Percentiles rank a stretch among this genome's conserved stretches.
These are phyloP conservation scores for Adrianichthys oophorus DNA, from an alignment of 2,797 vertebrate genomes.

Conservation along the genomic window DNA sequence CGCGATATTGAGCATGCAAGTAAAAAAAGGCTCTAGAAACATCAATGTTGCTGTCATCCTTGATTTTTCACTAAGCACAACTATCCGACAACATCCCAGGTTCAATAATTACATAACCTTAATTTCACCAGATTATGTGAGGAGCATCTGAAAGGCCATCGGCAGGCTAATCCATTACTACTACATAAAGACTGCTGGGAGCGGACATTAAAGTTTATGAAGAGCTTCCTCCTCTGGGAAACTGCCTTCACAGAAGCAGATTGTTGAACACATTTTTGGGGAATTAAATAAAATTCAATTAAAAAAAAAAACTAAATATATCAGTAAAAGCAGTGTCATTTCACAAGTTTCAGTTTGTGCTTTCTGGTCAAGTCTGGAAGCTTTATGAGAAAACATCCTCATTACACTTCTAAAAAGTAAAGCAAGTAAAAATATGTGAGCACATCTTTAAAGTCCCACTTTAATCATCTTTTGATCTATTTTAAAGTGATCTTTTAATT, in stretches of 20 bases:
- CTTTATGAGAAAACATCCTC: too few species aligned
- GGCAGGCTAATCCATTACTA: slow-evolving; percentile 50
- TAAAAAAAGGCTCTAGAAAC: slow-evolving; percentile 48
- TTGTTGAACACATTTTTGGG: slow-evolving; percentile 21
- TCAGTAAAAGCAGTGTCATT: too few species aligned
- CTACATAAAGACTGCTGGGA: slow-evolving; percentile 42
- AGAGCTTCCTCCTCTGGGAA: slow-evolving; percentile 26
- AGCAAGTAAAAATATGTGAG: too few species aligned
- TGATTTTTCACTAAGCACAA: slow-evolving; percentile 52
- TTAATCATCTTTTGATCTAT: too few species aligned
- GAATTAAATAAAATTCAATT: too few species aligned
- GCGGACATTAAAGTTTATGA: slow-evolving; percentile 55
- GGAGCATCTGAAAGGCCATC: slow-evolving; percentile 53
- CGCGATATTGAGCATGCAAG: slow-evolving; percentile 49
- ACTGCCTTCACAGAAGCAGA: slow-evolving; percentile 14
- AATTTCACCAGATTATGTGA: slow-evolving; percentile 61
- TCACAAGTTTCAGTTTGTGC: too few species aligned
- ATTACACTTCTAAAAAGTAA: too few species aligned
- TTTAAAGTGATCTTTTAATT: too few species aligned
- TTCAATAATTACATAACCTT: slow-evolving; percentile 68
- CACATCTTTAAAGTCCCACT: too few species aligned
- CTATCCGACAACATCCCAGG: slow-evolving; percentile 19
- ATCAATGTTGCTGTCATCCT: slow-evolving; percentile 67
- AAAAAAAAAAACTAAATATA: too few species aligned
- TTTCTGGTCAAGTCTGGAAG: too few species aligned